phyloP scores from a whole-genome alignment of 2,888 invertebrate species.

The Tipula confusa region DNA sequence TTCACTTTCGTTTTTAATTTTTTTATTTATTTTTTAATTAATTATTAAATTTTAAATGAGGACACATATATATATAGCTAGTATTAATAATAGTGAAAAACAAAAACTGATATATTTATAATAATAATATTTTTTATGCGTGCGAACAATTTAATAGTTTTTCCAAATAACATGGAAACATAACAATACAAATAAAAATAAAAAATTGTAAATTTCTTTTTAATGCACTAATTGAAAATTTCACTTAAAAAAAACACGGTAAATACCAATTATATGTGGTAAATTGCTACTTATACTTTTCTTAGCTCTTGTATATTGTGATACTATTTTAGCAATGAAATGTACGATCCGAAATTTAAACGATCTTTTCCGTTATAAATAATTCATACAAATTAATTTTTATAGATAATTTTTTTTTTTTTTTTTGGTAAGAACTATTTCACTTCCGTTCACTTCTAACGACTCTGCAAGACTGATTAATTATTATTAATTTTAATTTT shows the following conservation, averaged over 20 bases:
- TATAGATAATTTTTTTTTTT: background rate
- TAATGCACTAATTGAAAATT: conserved; percentile 20
- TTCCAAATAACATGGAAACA: background rate
- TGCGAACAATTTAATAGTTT: background rate
- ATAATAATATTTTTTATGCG: background rate
- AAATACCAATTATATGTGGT: background rate
- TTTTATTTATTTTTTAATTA: background rate
- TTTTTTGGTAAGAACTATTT: background rate
- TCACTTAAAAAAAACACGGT: conserved; percentile 20
- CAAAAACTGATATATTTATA: background rate
- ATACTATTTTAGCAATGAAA: background rate
- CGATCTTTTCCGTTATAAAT: background rate
- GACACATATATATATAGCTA: background rate
- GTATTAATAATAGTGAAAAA: background rate
- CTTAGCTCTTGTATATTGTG: background rate
- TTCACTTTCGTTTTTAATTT: background rate
- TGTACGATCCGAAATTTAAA: background rate
- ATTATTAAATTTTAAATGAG: background rate
- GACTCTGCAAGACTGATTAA: background rate
- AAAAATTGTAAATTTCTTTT: too few relatives aligned
- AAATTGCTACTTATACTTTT: background rate
- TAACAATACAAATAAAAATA: background rate
- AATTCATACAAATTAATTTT: background rate
- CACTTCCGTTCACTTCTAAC: background rate
- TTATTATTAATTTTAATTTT: background rate